These are phyloP conservation scores for Procambarus clarkii DNA, from an alignment of 1,140 invertebrate genomes.

Conservation along the genomic window DNA sequence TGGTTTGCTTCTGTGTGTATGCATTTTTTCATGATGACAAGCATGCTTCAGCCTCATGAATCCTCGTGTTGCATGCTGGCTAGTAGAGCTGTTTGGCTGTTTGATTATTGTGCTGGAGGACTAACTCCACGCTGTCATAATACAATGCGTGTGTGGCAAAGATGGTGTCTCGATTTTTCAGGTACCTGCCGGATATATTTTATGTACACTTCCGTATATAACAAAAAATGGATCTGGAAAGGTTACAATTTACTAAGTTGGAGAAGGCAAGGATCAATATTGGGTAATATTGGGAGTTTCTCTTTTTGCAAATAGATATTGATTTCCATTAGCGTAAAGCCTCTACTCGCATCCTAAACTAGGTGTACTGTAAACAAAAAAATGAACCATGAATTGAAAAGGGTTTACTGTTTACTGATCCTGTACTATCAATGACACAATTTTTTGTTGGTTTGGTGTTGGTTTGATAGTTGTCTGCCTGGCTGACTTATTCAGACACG, in stretches of 20 bases:
- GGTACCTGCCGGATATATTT: neutral
- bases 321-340: neutral
- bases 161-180: neutral
- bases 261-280: neutral
- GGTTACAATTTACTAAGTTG: neutral
- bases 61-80: neutral
- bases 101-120: neutral
- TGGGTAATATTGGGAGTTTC: neutral
- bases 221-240: neutral
- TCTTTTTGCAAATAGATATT: neutral
- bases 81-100: neutral
- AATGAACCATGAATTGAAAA: neutral
- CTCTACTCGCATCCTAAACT: neutral
- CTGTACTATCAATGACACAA: neutral
- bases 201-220: neutral
- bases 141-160: neutral
- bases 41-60: neutral
- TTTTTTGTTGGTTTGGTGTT: neutral
- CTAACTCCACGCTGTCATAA: neutral
- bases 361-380: neutral
- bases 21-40: neutral
- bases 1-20: neutral
- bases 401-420: no score
- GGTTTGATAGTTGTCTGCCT: neutral
- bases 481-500: no score